Evolutionary conservation across 2,797 vertebrate species (phyloP).

Genomic region (Hephaestus fuliginosus): DNA sequence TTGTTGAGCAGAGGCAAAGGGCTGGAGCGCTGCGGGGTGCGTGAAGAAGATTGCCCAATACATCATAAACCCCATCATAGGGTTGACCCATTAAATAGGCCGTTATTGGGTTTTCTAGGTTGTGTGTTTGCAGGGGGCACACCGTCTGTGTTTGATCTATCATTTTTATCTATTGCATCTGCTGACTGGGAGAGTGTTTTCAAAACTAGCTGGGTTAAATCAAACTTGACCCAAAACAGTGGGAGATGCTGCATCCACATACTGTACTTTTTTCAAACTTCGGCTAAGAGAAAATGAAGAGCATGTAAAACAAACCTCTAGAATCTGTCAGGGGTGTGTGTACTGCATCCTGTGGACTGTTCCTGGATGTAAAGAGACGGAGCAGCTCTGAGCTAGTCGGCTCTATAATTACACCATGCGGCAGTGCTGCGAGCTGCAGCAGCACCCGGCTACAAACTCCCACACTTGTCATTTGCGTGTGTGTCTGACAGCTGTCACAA

Average conservation of each 20-base stretch:
- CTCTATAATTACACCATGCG: constrained; percentile 43
- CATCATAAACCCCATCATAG: constrained; percentile 72
- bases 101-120: constrained; percentile 68
- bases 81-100: constrained; percentile 72
- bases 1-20: constrained; percentile 28
- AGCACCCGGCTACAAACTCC: background rate
- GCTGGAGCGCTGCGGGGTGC: constrained; percentile 58
- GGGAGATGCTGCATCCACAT: constrained; percentile 13
- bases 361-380: constrained; percentile 4
- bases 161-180: constrained; percentile 62
- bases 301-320: constrained; percentile 5
- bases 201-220: constrained; percentile 47
- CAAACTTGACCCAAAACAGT: constrained; percentile 56
- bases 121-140: constrained; percentile 65
- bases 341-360: constrained; percentile 2
- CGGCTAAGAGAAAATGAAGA: background rate
- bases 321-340: constrained; percentile 13
- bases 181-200: constrained; percentile 46
- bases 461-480: constrained; percentile 23
- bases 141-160: constrained; percentile 58
- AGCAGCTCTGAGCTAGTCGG: constrained; percentile 20
- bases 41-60: constrained; percentile 73
- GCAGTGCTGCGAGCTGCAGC: constrained; percentile 17
- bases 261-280: constrained; percentile 4
- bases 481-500: constrained; percentile 37